These are phyloP conservation scores for Plagodis dolabraria DNA, from an alignment of 2,888 invertebrate species.

Conservation along the genomic window DNA sequence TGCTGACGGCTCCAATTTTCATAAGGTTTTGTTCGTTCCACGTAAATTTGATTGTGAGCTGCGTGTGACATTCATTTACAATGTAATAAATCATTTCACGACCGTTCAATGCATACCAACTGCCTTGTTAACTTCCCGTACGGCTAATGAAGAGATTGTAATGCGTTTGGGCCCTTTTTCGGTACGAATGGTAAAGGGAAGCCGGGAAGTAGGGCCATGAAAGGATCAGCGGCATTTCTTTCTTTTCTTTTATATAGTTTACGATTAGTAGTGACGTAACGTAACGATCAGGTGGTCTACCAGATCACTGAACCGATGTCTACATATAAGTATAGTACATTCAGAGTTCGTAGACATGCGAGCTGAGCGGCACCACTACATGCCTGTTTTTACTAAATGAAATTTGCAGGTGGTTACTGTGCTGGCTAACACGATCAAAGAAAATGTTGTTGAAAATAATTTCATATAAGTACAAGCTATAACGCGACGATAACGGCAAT, in stretches of 20 bases:
- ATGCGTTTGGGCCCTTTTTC: background rate
- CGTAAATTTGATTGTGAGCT: constrained; percentile 27
- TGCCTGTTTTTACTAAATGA: too few relatives aligned
- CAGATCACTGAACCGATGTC: too few relatives aligned
- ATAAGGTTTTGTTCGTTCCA: constrained; percentile 29
- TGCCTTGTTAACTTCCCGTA: constrained; percentile 16
- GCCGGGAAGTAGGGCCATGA: constrained; percentile 4
- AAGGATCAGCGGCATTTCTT: constrained; percentile 6
- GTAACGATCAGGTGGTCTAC: too few relatives aligned
- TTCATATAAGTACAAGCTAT: too few relatives aligned
- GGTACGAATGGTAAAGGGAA: background rate
- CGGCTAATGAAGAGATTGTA: constrained; percentile 14
- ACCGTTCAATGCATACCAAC: constrained; percentile 19
- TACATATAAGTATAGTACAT: too few relatives aligned
- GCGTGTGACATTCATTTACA: constrained; percentile 25
- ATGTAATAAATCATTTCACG: constrained; percentile 20
- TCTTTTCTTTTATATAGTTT: background rate
- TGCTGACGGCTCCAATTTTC: constrained; percentile 25
- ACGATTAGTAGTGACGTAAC: too few relatives aligned
- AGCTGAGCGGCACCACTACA: too few relatives aligned
- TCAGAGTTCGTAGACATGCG: too few relatives aligned
- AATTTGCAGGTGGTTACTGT: too few relatives aligned
- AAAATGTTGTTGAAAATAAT: too few relatives aligned
- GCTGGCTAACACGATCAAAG: too few relatives aligned
- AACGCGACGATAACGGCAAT: too few relatives aligned